Evolutionary conservation across 2,888 invertebrate species (phyloP), one percentile per base, ranked within the genome.

Genomic region (Drosophila maculinotata): DNA sequence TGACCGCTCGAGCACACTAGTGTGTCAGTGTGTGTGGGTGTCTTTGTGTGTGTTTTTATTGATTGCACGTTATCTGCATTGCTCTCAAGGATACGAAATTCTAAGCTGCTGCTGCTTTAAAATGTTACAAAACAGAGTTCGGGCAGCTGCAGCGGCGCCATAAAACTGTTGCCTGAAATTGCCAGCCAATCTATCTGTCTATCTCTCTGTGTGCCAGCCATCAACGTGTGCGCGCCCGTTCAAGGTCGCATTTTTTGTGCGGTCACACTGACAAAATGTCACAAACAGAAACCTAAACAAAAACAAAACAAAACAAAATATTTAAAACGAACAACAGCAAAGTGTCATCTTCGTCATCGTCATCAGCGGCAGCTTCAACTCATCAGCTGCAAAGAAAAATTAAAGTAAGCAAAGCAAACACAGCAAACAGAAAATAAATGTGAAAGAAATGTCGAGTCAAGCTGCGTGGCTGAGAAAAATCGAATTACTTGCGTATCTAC

Each of bases 161-260:
- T 72, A 75, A 56, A 69, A 69, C 58, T 47, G 52, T 57, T 70
- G 60, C 52, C 70, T 17, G 10, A 14, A 36, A 58, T 15, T 36
- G 35, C 20, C 38, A 25, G 44, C 14, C 36, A 42, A 30, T 2
- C 38, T 14, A n/a, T 1, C 49, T 10, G 45, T 30, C 44, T 44
- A 36, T 30, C 12, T 7, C 23, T 23, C 53, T 28, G 51, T 36
- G 47, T 25, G 66, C 12, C 42, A 20, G 20, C 8, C 30, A 12
- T 12, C 38, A 52, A 28, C 31, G 42, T 54, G 79, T 73, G 60
- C 57, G 75, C 70, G 59, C 38, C 54, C 52, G 64, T 62, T 84
- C 79, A 79, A 79, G 79, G 79, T 79, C 84, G 78, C 62, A 56
- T 62, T 68, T 49, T 54, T 35, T 57, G 64, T 69, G 66, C 65